Evolutionary conservation across 2,797 vertebrate genomes (phyloP).

Genomic region (Manis crassicaudata): DNA sequence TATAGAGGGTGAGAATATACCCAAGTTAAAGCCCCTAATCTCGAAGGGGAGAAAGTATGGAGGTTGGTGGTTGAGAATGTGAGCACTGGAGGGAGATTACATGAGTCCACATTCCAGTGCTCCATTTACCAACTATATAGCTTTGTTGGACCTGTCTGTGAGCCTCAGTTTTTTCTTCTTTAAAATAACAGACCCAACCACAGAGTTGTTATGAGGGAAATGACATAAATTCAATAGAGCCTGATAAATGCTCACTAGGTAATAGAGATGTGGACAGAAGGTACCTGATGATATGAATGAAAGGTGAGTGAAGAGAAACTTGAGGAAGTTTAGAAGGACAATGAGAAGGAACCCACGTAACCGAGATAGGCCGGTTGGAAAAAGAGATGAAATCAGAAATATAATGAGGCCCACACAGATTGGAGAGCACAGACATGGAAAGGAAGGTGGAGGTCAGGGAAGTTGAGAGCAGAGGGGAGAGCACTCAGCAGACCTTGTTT

Average conservation of each 20-base stretch:
- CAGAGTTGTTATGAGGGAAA: neutral
- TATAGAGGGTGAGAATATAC: neutral
- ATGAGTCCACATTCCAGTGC: neutral
- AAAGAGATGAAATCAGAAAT: neutral
- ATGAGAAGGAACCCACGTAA: neutral
- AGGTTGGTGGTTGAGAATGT: neutral
- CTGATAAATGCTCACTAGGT: neutral
- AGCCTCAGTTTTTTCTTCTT: neutral
- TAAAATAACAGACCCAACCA: neutral
- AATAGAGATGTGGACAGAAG: neutral
- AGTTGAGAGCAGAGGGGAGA: neutral
- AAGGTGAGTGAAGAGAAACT: neutral
- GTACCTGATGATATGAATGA: neutral
- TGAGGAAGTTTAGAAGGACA: neutral
- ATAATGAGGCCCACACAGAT: neutral
- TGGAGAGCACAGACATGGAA: neutral
- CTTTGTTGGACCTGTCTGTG: neutral
- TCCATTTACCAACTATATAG: neutral
- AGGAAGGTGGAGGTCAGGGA: neutral
- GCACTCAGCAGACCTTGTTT: neutral
- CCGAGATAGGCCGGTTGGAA: neutral
- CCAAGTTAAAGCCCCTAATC: neutral
- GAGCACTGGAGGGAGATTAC: neutral
- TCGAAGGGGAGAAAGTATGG: neutral
- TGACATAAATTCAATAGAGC: neutral